These are phyloP conservation scores for Papilio polytes DNA, from an alignment of 1,140 invertebrate genomes.

Conservation along the genomic window DNA sequence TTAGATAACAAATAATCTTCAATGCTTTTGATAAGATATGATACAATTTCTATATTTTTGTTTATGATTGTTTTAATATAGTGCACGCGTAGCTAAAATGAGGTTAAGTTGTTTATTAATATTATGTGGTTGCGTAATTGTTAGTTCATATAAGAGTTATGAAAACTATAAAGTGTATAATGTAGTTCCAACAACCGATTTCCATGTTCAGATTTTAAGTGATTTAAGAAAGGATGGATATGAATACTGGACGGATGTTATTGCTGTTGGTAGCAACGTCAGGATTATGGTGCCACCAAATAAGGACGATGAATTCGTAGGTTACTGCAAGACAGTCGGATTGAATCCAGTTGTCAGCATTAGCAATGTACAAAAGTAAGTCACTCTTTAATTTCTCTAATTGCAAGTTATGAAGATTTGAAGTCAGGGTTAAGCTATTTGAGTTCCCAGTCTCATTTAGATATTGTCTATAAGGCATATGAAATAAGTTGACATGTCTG, in stretches of 20 bases:
- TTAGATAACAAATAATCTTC: slow-evolving; percentile 36
- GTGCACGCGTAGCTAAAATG: slow-evolving; percentile 23
- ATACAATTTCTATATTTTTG: background rate
- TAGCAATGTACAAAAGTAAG: slow-evolving; percentile 76
- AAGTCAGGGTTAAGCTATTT: background rate
- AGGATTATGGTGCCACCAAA: slow-evolving; percentile 64
- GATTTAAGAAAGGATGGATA: slow-evolving; percentile 57
- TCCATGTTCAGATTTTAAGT: slow-evolving; percentile 58
- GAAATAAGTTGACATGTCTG: background rate
- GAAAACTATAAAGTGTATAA: slow-evolving; percentile 83
- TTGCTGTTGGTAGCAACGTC: slow-evolving; percentile 50
- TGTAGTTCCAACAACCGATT: slow-evolving; percentile 65
- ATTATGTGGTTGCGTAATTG: slow-evolving; percentile 1
- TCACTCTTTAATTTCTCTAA: slow-evolving; percentile 37
- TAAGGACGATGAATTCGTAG: slow-evolving; percentile 52
- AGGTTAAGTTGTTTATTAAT: slow-evolving; percentile 31
- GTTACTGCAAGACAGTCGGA: slow-evolving; percentile 50
- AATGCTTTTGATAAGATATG: slow-evolving; percentile 13
- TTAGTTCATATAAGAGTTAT: slow-evolving; percentile 63
- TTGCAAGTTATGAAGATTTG: background rate
- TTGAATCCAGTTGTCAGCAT: slow-evolving; percentile 53
- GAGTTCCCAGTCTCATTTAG: too few relatives aligned
- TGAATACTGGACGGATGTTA: slow-evolving; percentile 63
- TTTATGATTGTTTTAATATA: slow-evolving; percentile 28
- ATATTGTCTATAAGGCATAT: background rate